A percentile compares a stretch with the other conserved stretches of the same genome.
phyloP scores from a whole-genome alignment of 2,888 invertebrate species.

The Pseudococcus jackbeardsleyi region DNA sequence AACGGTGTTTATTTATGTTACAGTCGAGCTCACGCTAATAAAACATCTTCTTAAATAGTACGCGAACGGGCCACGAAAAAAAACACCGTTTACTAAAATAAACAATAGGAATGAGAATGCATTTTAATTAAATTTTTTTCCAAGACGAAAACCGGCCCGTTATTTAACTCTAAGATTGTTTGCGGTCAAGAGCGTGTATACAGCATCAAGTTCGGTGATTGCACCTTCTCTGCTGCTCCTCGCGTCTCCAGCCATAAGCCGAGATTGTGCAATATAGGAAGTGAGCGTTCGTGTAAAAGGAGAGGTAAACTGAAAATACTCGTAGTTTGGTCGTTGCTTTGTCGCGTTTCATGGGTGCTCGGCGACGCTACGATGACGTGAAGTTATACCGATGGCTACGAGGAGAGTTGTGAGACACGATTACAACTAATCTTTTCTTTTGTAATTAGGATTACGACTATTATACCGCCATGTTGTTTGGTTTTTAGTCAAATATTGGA shows the following conservation, averaged over 20 bases:
- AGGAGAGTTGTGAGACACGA: slow-evolving; percentile 1
- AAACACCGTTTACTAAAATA: slow-evolving; percentile 7
- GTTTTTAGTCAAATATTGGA: neutral
- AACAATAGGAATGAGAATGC: slow-evolving; percentile 15
- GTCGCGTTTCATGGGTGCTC: slow-evolving; percentile 20
- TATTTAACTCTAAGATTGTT: slow-evolving; percentile 49
- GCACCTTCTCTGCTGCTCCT: neutral
- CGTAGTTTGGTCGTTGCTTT: slow-evolving; percentile 24
- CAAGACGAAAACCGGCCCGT: slow-evolving; percentile 42
- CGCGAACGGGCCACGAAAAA: neutral
- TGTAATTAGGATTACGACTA: neutral
- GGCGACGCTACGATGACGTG: neutral
- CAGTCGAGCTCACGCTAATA: neutral
- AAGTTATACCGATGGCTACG: neutral
- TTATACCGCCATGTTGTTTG: neutral
- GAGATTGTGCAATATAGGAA: slow-evolving; percentile 55
- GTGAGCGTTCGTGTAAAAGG: slow-evolving; percentile 31
- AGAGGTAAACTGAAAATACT: neutral
- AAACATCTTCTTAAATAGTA: slow-evolving; percentile 10
- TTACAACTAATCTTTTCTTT: neutral
- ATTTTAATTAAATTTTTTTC: slow-evolving; percentile 47
- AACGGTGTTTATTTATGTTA: slow-evolving; percentile 37
- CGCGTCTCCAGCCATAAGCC: neutral
- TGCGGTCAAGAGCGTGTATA: slow-evolving; percentile 47
- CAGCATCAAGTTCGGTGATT: slow-evolving; percentile 54